phyloP scores from a whole-genome alignment of 2,797 vertebrate species.

The Manis pentadactyla region DNA sequence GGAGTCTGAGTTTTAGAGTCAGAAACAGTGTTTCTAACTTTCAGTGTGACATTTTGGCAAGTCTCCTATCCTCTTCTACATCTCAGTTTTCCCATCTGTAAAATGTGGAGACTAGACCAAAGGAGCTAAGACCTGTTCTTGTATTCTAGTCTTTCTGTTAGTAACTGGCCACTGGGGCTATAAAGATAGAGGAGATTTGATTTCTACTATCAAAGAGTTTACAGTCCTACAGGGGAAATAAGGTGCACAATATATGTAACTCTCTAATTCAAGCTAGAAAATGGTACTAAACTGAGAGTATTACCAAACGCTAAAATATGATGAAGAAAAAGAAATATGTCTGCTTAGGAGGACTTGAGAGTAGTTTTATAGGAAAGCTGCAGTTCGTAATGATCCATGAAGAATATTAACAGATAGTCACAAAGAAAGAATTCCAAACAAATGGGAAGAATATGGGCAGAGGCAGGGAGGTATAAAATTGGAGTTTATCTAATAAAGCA shows the following conservation, averaged over 20 bases:
- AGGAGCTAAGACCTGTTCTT: not conserved
- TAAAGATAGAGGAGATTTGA: not conserved
- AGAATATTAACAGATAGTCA: not conserved
- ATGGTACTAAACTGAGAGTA: not conserved
- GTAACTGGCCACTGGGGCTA: not conserved
- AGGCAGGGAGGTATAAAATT: not conserved
- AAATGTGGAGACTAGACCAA: not conserved
- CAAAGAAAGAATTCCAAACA: not conserved
- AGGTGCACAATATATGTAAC: not conserved
- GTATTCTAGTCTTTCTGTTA: not conserved
- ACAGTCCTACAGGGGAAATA: not conserved
- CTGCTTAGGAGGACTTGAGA: not conserved
- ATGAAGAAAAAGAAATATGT: not conserved
- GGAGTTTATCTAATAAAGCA: not conserved
- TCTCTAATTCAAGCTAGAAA: slow-evolving; percentile 2
- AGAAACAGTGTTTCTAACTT: not conserved
- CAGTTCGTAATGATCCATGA: not conserved
- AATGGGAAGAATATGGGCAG: not conserved
- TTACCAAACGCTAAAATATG: not conserved
- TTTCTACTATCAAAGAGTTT: not conserved
- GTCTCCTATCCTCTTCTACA: not conserved
- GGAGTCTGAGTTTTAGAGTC: not conserved
- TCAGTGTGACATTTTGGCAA: not conserved
- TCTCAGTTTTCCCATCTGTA: slow-evolving; percentile 48
- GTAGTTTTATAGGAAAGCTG: not conserved